Conservation (phyloP, 1,140 invertebrate species). For the Tenebrio molitor region DNA sequence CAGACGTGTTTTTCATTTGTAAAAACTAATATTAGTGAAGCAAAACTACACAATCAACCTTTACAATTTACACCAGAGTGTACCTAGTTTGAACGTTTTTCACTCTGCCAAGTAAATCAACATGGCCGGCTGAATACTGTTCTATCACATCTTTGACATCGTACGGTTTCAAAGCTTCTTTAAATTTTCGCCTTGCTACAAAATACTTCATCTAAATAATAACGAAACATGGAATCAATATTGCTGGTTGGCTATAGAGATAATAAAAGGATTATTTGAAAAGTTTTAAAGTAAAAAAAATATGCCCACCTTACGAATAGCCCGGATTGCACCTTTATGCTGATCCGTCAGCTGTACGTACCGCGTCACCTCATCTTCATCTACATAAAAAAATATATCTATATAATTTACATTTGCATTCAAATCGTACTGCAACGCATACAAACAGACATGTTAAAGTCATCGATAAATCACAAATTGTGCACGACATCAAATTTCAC, state of each 20-base stretch:
- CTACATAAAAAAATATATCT: conserved; percentile 67
- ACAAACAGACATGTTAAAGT: no score
- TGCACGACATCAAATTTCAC: no score
- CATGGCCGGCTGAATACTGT: conserved; percentile 92
- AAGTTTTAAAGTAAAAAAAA: conserved; percentile 7
- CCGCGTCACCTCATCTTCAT: conserved; percentile 84
- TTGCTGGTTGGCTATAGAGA: conserved; percentile 23
- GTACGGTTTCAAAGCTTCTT: conserved; percentile 92
- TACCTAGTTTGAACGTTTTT: conserved; percentile 91
- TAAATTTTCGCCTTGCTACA: conserved; percentile 91
- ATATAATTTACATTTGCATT: no score
- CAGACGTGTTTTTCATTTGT: background rate
- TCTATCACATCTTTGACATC: conserved; percentile 96
- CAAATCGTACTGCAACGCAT: no score
- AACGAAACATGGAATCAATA: conserved; percentile 47
- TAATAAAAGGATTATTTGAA: conserved; percentile 25
- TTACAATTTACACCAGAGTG: conserved; percentile 24
- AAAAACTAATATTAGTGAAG: conserved; percentile 6
- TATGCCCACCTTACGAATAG: conserved; percentile 87
- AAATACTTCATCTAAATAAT: conserved; percentile 85
- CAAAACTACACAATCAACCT: conserved; percentile 39
- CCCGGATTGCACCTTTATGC: conserved; percentile 92
- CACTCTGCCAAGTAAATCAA: conserved; percentile 88
- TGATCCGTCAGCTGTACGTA: conserved; percentile 85
- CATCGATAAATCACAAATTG: no score